Percentiles rank a stretch among this genome's conserved stretches.
phyloP scores from a whole-genome alignment of 1,140 invertebrate genomes.

The Drosophila persimilis region DNA sequence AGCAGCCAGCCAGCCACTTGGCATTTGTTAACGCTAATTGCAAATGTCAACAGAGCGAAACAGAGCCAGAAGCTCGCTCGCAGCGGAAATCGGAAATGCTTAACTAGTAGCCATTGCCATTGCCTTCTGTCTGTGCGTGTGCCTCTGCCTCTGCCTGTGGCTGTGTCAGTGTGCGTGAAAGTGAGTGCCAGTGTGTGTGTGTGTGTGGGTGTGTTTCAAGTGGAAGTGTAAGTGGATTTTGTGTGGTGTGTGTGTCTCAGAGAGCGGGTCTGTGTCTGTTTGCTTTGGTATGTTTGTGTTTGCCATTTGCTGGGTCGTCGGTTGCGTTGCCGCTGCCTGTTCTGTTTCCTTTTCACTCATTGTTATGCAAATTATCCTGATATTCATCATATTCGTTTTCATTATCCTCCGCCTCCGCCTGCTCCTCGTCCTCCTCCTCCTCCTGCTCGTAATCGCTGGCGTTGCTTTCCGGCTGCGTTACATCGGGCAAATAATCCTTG shows the following conservation, averaged over 20 bases:
- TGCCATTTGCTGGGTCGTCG: constrained; percentile 40
- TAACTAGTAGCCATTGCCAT: constrained; percentile 59
- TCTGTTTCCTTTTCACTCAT: constrained; percentile 72
- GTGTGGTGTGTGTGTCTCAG: constrained; percentile 39
- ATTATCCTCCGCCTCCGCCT: constrained; percentile 76
- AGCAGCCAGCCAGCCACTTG: constrained; percentile 58
- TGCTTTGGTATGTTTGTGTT: constrained; percentile 46
- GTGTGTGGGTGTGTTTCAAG: neutral
- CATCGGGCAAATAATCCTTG: constrained; percentile 83
- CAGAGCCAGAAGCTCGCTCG: constrained; percentile 46
- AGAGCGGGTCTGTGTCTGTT: constrained; percentile 54
- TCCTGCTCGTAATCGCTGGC: constrained; percentile 82
- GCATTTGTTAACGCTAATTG: constrained; percentile 79
- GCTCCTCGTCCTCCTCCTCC: constrained; percentile 81
- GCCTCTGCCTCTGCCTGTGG: constrained; percentile 19
- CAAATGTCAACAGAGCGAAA: constrained; percentile 73
- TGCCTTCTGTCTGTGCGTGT: constrained; percentile 7
- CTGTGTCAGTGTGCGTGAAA: constrained; percentile 13
- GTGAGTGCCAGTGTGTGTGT: constrained; percentile 1
- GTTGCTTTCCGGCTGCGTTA: constrained; percentile 81
- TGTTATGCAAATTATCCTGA: constrained; percentile 83
- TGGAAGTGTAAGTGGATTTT: too few species aligned
- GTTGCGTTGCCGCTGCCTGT: constrained; percentile 24
- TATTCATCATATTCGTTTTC: constrained; percentile 83
- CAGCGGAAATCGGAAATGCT: constrained; percentile 77